phyloP scores from a whole-genome alignment of 2,113 vertebrate genomes.

The Psammodynastes pulverulentus region DNA sequence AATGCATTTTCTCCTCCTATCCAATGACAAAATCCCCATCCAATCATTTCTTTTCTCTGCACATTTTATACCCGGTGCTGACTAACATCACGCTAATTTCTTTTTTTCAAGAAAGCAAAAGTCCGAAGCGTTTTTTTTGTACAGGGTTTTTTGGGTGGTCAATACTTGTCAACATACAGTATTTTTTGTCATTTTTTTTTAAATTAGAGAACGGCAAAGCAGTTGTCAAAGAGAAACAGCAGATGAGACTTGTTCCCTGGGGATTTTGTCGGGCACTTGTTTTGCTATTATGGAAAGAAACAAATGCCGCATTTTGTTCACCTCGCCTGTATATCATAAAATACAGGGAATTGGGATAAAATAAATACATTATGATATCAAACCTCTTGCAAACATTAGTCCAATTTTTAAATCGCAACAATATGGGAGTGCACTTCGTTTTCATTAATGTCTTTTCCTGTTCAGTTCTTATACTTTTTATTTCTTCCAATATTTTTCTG shows the following conservation, averaged over 20 bases:
- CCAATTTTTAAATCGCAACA: neutral
- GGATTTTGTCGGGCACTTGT: neutral
- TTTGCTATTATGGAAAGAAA: neutral
- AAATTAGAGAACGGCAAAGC: neutral
- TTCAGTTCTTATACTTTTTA: neutral
- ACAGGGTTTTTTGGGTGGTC: neutral
- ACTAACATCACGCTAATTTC: neutral
- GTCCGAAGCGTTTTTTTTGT: neutral
- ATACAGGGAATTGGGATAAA: neutral
- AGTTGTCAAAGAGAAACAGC: neutral
- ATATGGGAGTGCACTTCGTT: neutral
- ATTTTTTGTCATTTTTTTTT: neutral
- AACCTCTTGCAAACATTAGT: neutral
- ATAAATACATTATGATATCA: neutral
- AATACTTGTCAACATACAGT: neutral
- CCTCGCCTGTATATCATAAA: neutral
- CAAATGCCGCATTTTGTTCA: neutral
- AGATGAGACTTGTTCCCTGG: neutral
- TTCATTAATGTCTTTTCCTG: neutral
- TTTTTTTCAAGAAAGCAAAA: neutral
- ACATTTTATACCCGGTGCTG: neutral
- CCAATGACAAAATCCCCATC: neutral
- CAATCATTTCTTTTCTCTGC: neutral
- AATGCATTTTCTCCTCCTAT: neutral
- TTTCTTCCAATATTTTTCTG: neutral